These are phyloP conservation scores for Datnioides undecimradiatus DNA, from an alignment of 2,113 vertebrate genomes.

Conservation along the genomic window DNA sequence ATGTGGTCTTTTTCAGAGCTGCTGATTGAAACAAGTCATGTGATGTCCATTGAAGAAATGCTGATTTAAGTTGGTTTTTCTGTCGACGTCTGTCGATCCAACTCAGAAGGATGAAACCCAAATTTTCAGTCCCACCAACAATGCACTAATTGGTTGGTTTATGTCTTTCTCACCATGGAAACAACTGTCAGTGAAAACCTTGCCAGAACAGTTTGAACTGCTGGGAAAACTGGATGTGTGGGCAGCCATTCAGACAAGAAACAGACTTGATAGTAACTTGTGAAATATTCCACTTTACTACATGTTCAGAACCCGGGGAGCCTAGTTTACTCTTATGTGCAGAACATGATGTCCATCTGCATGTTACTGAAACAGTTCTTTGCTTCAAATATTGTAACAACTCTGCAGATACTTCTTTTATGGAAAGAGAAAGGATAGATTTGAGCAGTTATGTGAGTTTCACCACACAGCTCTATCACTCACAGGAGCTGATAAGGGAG, in stretches of 20 bases:
- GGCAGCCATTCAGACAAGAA: not conserved
- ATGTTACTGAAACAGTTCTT: not conserved
- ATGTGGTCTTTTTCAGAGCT: not conserved
- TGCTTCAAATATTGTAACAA: not conserved
- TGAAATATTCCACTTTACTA: not conserved
- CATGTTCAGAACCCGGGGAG: not conserved
- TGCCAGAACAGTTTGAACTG: not conserved
- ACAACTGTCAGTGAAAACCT: not conserved
- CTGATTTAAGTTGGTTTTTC: not conserved
- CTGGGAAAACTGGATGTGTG: not conserved
- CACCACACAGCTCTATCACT: not conserved
- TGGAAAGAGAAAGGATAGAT: not conserved
- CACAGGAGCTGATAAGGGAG: constrained; percentile 31
- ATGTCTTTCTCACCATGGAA: not conserved
- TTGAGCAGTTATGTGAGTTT: constrained; percentile 2
- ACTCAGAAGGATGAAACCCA: no score
- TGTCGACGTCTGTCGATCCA: no score
- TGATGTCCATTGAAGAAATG: no score
- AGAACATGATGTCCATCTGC: not conserved
- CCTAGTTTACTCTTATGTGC: not conserved
- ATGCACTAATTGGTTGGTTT: not conserved
- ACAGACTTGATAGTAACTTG: no score
- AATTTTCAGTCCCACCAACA: not conserved
- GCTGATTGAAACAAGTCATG: no score
- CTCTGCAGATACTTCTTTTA: not conserved